These are phyloP conservation scores for Chaunax sp. DNA, from an alignment of 2,797 vertebrate species.

Conservation along the genomic window DNA sequence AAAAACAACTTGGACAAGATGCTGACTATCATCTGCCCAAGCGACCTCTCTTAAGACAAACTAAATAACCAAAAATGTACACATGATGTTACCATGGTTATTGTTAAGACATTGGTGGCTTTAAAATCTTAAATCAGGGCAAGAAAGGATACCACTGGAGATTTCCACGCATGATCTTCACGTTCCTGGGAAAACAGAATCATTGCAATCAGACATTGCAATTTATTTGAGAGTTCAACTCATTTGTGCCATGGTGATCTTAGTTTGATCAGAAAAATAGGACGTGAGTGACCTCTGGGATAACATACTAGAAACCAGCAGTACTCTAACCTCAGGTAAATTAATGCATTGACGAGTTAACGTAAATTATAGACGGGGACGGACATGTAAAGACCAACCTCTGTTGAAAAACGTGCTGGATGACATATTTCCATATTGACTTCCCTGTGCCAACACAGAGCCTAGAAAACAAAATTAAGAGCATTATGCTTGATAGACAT, in stretches of 20 bases:
- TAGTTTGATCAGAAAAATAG: not conserved
- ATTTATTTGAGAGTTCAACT: not conserved
- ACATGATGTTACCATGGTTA: not conserved
- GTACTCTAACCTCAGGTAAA: not conserved
- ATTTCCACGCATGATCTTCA: conserved; percentile 82
- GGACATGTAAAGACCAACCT: conserved; percentile 67
- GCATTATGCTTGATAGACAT: not conserved
- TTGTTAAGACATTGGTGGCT: not conserved
- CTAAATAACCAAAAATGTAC: not conserved
- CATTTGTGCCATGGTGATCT: not conserved
- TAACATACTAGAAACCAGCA: not conserved
- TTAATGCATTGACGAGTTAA: not conserved
- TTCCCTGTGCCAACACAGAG: conserved; percentile 83
- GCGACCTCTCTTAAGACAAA: not conserved
- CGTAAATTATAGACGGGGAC: not conserved
- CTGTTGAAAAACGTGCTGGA: conserved; percentile 82
- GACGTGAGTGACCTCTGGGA: not conserved
- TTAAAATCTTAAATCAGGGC: not conserved
- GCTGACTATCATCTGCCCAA: not conserved
- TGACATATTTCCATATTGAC: conserved; percentile 85
- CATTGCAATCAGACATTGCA: not conserved
- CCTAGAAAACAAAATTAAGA: conserved; percentile 58
- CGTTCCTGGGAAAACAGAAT: conserved; percentile 71
- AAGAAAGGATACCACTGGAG: conserved; percentile 84
- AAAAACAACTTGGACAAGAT: not conserved